Evolutionary conservation across 2,797 vertebrate species (phyloP).

Genomic region (Micromesistius poutassou): DNA sequence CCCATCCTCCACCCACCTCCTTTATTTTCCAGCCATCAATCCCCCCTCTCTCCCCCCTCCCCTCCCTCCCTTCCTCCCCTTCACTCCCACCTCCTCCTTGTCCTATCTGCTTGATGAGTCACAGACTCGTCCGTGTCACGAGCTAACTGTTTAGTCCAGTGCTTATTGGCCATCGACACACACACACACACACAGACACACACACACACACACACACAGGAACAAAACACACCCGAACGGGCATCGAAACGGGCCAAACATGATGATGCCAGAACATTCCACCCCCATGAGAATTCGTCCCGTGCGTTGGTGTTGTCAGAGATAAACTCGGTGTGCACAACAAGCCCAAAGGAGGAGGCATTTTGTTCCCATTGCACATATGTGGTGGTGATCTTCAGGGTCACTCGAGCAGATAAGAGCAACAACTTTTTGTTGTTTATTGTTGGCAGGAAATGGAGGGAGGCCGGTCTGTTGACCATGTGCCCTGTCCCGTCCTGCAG

Average conservation of each 20-base stretch:
- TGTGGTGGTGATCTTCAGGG: slow-evolving; percentile 48
- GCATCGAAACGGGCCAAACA: slow-evolving; percentile 47
- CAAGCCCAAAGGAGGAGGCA: slow-evolving; percentile 36
- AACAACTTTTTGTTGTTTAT: slow-evolving; percentile 10
- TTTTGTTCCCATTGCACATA: slow-evolving; percentile 50
- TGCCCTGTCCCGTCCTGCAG: slow-evolving; percentile 5
- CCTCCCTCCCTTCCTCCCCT: slow-evolving; percentile 52
- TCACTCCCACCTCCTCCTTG: slow-evolving; percentile 52
- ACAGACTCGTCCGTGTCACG: slow-evolving; percentile 57
- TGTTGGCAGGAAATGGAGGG: slow-evolving; percentile 17
- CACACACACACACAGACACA: slow-evolving; percentile 29
- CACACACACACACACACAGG: slow-evolving; percentile 29
- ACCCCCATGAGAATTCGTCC: slow-evolving; percentile 50
- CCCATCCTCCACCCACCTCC: slow-evolving; percentile 53
- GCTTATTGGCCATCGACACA: slow-evolving; percentile 67
- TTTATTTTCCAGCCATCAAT: slow-evolving; percentile 52
- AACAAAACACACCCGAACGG: slow-evolving; percentile 8
- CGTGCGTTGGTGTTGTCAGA: slow-evolving; percentile 45
- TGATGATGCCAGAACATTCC: slow-evolving; percentile 64
- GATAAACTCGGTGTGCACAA: slow-evolving; percentile 62
- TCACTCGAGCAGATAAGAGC: slow-evolving; percentile 50
- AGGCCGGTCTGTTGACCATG: slow-evolving; percentile 30
- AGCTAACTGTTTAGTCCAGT: slow-evolving; percentile 87
- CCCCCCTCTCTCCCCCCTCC: slow-evolving; percentile 56
- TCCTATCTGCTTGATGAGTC: slow-evolving; percentile 68